Percentiles rank a stretch among this genome's conserved stretches.
Conservation (phyloP, 2,888 invertebrate species). For the Nemoura dubitans region DNA sequence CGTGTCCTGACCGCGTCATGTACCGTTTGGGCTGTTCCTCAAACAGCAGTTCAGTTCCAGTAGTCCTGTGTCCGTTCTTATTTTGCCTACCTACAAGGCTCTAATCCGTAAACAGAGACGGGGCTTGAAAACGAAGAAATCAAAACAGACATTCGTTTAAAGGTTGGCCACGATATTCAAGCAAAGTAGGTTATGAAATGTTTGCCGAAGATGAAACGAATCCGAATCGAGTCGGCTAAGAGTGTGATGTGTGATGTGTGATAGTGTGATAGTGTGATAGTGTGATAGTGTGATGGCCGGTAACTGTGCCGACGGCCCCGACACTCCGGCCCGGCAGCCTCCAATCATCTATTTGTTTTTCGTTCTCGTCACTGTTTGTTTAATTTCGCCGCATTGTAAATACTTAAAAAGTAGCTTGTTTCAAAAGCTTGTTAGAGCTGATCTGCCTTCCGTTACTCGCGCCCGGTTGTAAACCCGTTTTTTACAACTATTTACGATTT, state of each 20-base stretch:
- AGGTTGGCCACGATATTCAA: neutral
- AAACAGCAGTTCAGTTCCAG: too few species aligned
- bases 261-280: too few species aligned
- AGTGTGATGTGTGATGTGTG: too few species aligned
- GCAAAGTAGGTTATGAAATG: neutral
- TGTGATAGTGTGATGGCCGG: too few species aligned
- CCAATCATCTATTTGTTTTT: neutral
- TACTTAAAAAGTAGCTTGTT: slow-evolving; percentile 22
- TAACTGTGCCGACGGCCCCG: too few species aligned
- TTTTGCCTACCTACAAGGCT: too few species aligned
- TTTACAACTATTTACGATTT: slow-evolving; percentile 30
- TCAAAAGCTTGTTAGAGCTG: slow-evolving; percentile 32
- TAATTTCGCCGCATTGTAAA: slow-evolving; percentile 15
- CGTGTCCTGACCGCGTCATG: too few species aligned
- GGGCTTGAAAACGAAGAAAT: too few species aligned
- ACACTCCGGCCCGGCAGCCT: neutral
- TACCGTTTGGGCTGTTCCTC: too few species aligned
- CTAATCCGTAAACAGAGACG: too few species aligned
- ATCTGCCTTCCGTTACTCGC: neutral
- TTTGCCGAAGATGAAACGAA: neutral
- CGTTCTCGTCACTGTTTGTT: slow-evolving; percentile 21
- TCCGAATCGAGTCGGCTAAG: neutral
- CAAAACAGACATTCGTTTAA: too few species aligned
- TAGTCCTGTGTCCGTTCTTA: too few species aligned
- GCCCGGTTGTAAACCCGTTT: neutral